These are phyloP conservation scores for Aphidoletes aphidimyza DNA, from an alignment of 2,888 invertebrate genomes.

Conservation along the genomic window DNA sequence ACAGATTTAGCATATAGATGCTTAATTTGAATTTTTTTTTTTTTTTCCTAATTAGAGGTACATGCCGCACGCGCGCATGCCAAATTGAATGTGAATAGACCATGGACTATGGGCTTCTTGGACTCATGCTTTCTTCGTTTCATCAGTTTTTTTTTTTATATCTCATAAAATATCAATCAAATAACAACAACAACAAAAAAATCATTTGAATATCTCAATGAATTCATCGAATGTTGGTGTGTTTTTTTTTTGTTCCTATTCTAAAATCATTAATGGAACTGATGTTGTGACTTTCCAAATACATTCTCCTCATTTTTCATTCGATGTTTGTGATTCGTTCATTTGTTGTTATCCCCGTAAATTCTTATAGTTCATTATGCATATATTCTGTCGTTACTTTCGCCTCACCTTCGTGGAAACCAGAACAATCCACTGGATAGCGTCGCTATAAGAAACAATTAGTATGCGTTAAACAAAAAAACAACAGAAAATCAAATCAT, in stretches of 20 bases:
- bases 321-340: not conserved
- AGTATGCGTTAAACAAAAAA: not conserved
- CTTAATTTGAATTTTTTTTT: conserved; percentile 42
- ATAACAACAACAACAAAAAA: not conserved
- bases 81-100: conserved; percentile 27
- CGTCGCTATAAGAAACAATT: conserved; percentile 60
- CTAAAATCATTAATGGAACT: no score
- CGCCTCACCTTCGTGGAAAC: conserved; percentile 84
- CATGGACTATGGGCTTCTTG: not conserved
- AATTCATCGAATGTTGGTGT: no score
- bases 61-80: not conserved
- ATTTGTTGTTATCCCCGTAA: not conserved
- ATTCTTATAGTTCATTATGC: conserved; percentile 80
- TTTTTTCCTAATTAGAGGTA: conserved; percentile 3
- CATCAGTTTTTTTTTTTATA: no score
- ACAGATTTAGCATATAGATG: not conserved
- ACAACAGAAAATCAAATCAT: conserved; percentile 14
- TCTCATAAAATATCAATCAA: conserved; percentile 16
- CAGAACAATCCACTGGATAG: conserved; percentile 77
- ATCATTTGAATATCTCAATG: no score
- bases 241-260: no score
- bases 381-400: conserved; percentile 84
- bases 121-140: no score
- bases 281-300: not conserved
- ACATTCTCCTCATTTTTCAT: not conserved